Evolutionary conservation across 2,113 vertebrate species (phyloP).

Genomic region (Cygnus buccinator): DNA sequence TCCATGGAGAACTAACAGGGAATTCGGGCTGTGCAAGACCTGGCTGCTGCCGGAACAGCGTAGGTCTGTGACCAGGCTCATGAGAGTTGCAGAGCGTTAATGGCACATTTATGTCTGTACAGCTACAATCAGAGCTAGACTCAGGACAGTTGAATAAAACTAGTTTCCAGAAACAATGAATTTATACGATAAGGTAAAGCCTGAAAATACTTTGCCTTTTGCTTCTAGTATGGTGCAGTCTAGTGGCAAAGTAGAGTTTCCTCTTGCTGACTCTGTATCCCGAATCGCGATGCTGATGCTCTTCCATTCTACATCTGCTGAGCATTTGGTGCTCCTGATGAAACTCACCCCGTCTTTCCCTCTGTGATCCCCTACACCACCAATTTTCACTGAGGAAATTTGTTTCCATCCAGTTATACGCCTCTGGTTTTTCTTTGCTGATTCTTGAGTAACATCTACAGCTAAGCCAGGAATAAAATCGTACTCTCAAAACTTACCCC

Average conservation of each 20-base stretch:
- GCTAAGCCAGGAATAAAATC: not conserved
- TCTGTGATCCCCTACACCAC: not conserved
- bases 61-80: not conserved
- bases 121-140: not conserved
- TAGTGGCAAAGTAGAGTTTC: not conserved
- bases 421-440: not conserved
- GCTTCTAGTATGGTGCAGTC: not conserved
- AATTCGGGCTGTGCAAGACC: not conserved
- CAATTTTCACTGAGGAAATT: not conserved
- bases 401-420: not conserved
- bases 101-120: accelerated
- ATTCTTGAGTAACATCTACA: not conserved
- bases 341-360: not conserved
- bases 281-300: not conserved
- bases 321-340: not conserved
- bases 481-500: not conserved
- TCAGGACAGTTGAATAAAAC: not conserved
- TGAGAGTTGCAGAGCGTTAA: not conserved
- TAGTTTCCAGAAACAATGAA: not conserved
- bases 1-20: not conserved
- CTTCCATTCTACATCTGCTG: not conserved
- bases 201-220: not conserved
- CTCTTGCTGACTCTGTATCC: accelerated
- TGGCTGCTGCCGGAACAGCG: not conserved
- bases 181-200: not conserved